Percentiles rank a stretch among this genome's conserved stretches.
These are phyloP conservation scores for Pachyseris speciosa DNA, from an alignment of 64 coral and sea anemone species.

Conservation along the genomic window DNA sequence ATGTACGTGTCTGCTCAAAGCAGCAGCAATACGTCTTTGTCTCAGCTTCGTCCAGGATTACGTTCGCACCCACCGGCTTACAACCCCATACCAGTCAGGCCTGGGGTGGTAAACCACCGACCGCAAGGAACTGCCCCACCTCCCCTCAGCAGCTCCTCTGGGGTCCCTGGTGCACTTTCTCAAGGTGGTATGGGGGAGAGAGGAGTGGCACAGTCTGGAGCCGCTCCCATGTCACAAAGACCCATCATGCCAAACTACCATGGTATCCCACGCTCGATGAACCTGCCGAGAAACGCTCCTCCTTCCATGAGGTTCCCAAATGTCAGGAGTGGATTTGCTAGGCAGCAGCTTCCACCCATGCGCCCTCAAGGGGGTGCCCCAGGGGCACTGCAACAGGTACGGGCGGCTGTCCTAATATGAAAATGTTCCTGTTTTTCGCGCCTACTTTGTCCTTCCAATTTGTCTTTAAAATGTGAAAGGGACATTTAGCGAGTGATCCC, in stretches of 20 bases:
- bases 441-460: background rate
- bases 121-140: conserved; percentile 31
- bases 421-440: background rate
- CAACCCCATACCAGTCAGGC: background rate
- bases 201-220: conserved; percentile 5
- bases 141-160: conserved; percentile 5
- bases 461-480: too few relatives aligned
- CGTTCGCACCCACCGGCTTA: background rate
- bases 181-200: background rate
- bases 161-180: background rate
- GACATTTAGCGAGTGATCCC: too few relatives aligned
- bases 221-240: conserved; percentile 51
- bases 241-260: conserved; percentile 60
- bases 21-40: background rate
- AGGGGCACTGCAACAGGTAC: conserved; percentile 8
- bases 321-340: conserved; percentile 25
- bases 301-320: conserved; percentile 21
- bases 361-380: conserved; percentile 15
- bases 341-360: conserved; percentile 16
- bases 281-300: conserved; percentile 18
- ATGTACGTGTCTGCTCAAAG: conserved; percentile 21
- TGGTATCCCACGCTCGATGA: conserved; percentile 22
- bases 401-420: background rate
- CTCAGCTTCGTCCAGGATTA: conserved; percentile 3
- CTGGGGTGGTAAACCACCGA: conserved; percentile 14